Evolutionary conservation across 2,888 invertebrate genomes (phyloP).

Genomic region (Stratiomys singularior): DNA sequence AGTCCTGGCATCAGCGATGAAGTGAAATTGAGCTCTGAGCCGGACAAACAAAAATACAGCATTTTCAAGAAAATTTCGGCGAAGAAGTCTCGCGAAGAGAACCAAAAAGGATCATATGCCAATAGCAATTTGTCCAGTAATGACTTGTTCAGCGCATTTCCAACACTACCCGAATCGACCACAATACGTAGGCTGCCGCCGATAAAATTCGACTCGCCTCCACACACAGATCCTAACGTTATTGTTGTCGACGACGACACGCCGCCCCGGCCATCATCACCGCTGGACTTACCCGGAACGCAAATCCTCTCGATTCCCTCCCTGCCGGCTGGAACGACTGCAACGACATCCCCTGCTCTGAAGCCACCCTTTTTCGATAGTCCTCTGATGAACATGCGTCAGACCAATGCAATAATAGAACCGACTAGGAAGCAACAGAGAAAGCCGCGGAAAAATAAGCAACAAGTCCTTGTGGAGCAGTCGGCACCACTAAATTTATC

Average conservation of each 20-base stretch:
- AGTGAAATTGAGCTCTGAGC: constrained; percentile 73
- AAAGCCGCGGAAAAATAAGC: not conserved
- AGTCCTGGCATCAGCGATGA: not conserved
- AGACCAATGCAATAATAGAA: constrained; percentile 48
- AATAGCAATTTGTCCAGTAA: not conserved
- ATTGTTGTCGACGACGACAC: constrained; percentile 52
- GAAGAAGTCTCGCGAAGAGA: constrained; percentile 14
- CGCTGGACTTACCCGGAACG: constrained; percentile 44
- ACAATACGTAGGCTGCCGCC: constrained; percentile 30
- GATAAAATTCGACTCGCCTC: constrained; percentile 46
- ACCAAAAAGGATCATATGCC: not conserved
- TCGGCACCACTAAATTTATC: constrained; percentile 49
- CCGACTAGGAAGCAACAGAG: constrained; percentile 51
- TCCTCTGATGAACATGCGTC: not conserved
- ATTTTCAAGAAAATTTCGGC: constrained; percentile 86
- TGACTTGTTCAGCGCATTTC: not conserved
- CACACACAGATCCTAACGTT: constrained; percentile 53
- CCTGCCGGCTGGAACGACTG: not conserved
- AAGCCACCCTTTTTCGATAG: not conserved
- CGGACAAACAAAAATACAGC: constrained; percentile 85
- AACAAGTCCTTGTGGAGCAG: constrained; percentile 31
- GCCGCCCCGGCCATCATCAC: constrained; percentile 37
- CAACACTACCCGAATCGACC: constrained; percentile 20
- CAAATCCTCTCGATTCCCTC: not conserved
- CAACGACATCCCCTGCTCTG: not conserved